A percentile compares a stretch with the other conserved stretches of the same genome.
phyloP scores from a whole-genome alignment of 2,888 invertebrate species.

The Euzophera pinguis region DNA sequence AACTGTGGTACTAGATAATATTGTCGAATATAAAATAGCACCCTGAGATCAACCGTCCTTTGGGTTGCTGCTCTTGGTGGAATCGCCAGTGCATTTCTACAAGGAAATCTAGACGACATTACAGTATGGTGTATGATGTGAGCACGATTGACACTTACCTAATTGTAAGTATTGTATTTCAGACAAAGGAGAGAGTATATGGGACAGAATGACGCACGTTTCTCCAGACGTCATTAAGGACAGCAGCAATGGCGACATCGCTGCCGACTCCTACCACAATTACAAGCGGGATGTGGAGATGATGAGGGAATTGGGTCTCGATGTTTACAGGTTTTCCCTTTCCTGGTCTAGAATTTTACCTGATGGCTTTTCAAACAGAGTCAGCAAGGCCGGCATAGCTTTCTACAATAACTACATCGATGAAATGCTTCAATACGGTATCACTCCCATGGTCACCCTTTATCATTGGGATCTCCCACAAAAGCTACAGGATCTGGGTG shows the following conservation, averaged over 20 bases:
- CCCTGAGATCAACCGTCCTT: too few relatives aligned
- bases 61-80: too few relatives aligned
- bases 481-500: conserved; percentile 70
- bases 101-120: too few relatives aligned
- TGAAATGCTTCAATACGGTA: conserved; percentile 76
- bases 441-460: conserved; percentile 77
- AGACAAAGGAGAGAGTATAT: conserved; percentile 39
- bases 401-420: conserved; percentile 82
- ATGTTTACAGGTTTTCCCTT: conserved; percentile 74
- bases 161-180: conserved; percentile 11
- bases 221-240: conserved; percentile 30
- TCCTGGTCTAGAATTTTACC: conserved; percentile 82
- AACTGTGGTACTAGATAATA: too few relatives aligned
- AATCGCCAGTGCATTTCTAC: too few relatives aligned
- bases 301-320: conserved; percentile 52
- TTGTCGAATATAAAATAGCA: too few relatives aligned
- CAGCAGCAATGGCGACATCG: conserved; percentile 68
- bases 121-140: too few relatives aligned
- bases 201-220: conserved; percentile 37
- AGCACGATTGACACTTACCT: too few relatives aligned
- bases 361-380: conserved; percentile 59
- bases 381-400: conserved; percentile 78
- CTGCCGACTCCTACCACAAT: conserved; percentile 78
- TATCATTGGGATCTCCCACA: conserved; percentile 74
- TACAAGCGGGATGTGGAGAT: conserved; percentile 72